Conservation (phyloP, 1,140 invertebrate genomes). For the Euwallacea fornicatus region DNA sequence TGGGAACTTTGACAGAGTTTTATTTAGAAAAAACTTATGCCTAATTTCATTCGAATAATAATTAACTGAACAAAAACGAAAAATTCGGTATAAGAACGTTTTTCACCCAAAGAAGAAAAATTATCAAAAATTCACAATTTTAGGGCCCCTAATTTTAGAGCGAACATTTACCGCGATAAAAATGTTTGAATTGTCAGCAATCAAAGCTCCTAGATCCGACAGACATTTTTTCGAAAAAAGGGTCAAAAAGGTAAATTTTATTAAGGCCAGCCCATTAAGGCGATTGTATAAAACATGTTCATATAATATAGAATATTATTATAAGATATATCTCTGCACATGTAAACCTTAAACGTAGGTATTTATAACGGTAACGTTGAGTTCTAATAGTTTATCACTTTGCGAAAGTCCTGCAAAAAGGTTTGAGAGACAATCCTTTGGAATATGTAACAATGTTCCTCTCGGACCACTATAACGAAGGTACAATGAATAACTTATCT, state of each 20-base stretch:
- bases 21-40: background rate
- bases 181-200: constrained; percentile 7
- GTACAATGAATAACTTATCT: background rate
- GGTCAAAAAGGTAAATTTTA: constrained; percentile 46
- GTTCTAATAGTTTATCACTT: constrained; percentile 27
- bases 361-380: constrained; percentile 29
- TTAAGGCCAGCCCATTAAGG: constrained; percentile 49
- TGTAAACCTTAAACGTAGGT: constrained; percentile 10
- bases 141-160: no score
- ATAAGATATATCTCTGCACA: background rate
- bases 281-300: constrained; percentile 39
- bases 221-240: constrained; percentile 27
- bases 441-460: no score
- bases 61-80: no score
- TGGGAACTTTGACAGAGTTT: no score
- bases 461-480: background rate
- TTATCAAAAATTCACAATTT: no score
- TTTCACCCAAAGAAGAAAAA: no score
- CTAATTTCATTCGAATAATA: background rate
- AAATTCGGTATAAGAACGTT: no score
- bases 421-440: no score
- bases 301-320: constrained; percentile 18
- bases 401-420: no score
- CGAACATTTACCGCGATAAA: no score
- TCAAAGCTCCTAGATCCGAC: constrained; percentile 21